Evolutionary conservation across 2,797 vertebrate genomes (phyloP).

Genomic region (Rhynchotus rufescens): DNA sequence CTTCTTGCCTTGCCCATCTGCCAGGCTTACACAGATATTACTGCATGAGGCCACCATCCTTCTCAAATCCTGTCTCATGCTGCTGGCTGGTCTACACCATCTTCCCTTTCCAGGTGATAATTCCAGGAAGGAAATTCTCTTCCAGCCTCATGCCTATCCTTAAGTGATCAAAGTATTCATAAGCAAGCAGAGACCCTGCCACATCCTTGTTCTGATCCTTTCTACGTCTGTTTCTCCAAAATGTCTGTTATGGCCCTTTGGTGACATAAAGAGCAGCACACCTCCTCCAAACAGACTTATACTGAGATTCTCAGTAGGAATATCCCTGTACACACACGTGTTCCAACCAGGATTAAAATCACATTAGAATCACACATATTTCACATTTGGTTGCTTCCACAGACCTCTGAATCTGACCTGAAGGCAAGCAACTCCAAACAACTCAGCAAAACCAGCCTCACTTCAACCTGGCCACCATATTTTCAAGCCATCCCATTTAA

Average conservation of each 20-base stretch:
- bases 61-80: not conserved
- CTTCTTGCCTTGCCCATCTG: not conserved
- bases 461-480: not conserved
- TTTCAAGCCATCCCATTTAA: not conserved
- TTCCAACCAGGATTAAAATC: not conserved
- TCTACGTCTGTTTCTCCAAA: not conserved
- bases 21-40: not conserved
- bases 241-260: not conserved
- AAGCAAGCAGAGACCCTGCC: not conserved
- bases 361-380: not conserved
- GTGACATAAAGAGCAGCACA: not conserved
- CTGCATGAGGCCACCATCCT: not conserved
- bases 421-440: not conserved
- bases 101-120: not conserved
- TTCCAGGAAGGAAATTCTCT: not conserved
- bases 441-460: not conserved
- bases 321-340: rapidly evolving
- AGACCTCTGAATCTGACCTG: not conserved
- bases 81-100: not conserved
- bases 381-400: not conserved
- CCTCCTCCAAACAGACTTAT: not conserved
- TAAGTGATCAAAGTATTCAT: rapidly evolving
- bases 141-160: not conserved
- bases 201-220: not conserved
- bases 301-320: not conserved